Evolutionary conservation across 2,888 invertebrate species (phyloP), one percentile per base, ranked within the genome.

Genomic region (Andrena chrysosceles): DNA sequence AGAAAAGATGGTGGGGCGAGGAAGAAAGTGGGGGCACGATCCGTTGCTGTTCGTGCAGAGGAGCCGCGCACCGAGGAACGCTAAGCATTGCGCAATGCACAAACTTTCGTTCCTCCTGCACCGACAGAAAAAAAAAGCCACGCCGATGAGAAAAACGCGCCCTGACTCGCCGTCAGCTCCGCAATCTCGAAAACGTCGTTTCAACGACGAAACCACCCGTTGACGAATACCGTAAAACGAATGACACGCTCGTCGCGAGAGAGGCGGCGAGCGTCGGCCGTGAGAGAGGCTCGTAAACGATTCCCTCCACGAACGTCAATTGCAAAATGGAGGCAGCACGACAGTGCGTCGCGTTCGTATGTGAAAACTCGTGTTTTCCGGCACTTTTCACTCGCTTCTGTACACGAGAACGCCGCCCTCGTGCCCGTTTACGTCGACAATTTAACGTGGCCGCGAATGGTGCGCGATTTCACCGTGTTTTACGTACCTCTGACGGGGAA

Each of bases 71-170:
- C 82, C 82, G 84, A 88, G 84, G 88, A 90, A 90, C 90, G 87
- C 89, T 75, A 85, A 85, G 93, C 91, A 91, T 93, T 93, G 93
- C 93, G 93, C 93, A 93, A 93, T 93, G 91, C 83, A 90, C 91
- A 80, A 91, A 93, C 89, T 92, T 91, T 90, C 92, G 91, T 90
- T 88, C 90, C 81, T 86, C 86, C 85, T 84, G 87, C 86, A 86
- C 83, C 81, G 75, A 77, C 59, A 69, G 31, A 49, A 49, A 49
- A 62, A 62, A 54, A 86, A 74, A 72, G 20, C 35, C 77, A 77
- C 76, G 63, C 71, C 60, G 64, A 35, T 54, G 23, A 74, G 67
- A 72, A 81, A 75, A 78, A 81, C 75, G 54, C 35, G 59, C 20
- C 23, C n/a, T 10, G 68, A 69, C 16, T 33, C 8, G 13, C 6